Evolutionary conservation across 2,797 vertebrate genomes (phyloP), one percentile per base, ranked within the genome.

Genomic region (Astyanax mexicanus): DNA sequence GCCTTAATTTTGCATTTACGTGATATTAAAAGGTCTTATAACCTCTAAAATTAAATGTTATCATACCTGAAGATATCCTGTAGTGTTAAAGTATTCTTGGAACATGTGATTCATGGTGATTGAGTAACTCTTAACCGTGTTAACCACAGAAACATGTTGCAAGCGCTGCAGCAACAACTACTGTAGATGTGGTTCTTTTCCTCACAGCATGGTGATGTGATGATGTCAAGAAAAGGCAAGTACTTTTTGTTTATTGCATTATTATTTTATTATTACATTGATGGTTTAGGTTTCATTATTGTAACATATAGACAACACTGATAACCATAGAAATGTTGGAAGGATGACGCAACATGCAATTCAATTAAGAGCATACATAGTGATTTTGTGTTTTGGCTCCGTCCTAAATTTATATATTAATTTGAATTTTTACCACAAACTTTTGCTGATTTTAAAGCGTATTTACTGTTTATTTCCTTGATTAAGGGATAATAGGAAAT

Each of bases 91-190:
- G 38, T 55, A 45, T 47, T 42, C 15, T 58, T 51, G 37, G n/a
- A 64, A 69, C 37, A 44, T 52, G 45, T n/a, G n/a, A 35, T 54
- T 77, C 67, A 77, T 11, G 13, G n/a, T 45, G 47, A 77, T 77
- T 77, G 38, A 55, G 58, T 51, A 71, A 77, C 67, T n/a, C 17
- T 55, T 62, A 69, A 76, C 74, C 1, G 47, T 69, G 55, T 52
- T 77, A 77, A 77, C 68, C 75, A 77, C 75, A 45, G 74, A 54
- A n/a, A 37, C 0, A 21, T 5, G 38, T 49, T 52, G 58, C 45
- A 75, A 35, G 21, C 0, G 23, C 32, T 29, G 19, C 7, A 29
- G 49, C n/a, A 77, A 45, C 37, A 64, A 70, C 47, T 29, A 54
- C 55, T 42, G 29, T 23, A 44, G 45, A 19, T 49, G 44, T n/a